Evolutionary conservation across 2,797 vertebrate genomes (phyloP).

Genomic region (Scolopax bukidnonensis): DNA sequence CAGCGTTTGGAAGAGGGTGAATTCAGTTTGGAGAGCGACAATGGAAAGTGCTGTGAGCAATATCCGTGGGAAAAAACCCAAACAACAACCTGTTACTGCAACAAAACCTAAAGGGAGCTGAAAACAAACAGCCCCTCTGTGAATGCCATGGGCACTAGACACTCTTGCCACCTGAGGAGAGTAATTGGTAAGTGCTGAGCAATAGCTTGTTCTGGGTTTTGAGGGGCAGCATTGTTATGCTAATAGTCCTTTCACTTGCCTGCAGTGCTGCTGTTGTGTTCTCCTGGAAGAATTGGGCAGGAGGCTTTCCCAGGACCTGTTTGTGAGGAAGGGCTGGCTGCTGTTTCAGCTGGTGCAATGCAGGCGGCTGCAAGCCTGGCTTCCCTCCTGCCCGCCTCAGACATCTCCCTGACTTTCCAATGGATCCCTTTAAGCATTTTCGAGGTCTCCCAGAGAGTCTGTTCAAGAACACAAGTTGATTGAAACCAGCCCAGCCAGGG

Average conservation of each 20-base stretch:
- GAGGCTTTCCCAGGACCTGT: slow-evolving; percentile 36
- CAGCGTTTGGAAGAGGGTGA: slow-evolving; percentile 12
- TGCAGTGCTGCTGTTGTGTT: neutral
- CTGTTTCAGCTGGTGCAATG: neutral
- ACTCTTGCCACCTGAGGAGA: slow-evolving; percentile 62
- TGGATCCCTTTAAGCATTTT: neutral
- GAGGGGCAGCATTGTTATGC: slow-evolving; percentile 65
- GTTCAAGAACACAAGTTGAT: neutral
- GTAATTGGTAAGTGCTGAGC: slow-evolving; percentile 43
- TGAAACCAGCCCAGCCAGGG: neutral
- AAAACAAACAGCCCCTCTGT: slow-evolving; percentile 53
- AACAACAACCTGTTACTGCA: slow-evolving; percentile 49
- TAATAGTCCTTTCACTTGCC: slow-evolving; percentile 56
- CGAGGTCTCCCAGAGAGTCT: neutral
- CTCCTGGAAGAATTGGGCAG: slow-evolving; percentile 3
- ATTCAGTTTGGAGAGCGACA: neutral
- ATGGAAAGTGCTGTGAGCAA: slow-evolving; percentile 12
- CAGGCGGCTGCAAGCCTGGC: neutral
- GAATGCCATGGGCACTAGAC: neutral
- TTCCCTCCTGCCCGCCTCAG: neutral
- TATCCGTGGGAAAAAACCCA: neutral
- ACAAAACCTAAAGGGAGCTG: slow-evolving; percentile 38
- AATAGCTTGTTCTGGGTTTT: slow-evolving; percentile 50
- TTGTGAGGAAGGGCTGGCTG: neutral
- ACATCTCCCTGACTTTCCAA: neutral